Evolutionary conservation across 2,113 vertebrate genomes (phyloP).

Genomic region (Crotophaga sulcirostris): DNA sequence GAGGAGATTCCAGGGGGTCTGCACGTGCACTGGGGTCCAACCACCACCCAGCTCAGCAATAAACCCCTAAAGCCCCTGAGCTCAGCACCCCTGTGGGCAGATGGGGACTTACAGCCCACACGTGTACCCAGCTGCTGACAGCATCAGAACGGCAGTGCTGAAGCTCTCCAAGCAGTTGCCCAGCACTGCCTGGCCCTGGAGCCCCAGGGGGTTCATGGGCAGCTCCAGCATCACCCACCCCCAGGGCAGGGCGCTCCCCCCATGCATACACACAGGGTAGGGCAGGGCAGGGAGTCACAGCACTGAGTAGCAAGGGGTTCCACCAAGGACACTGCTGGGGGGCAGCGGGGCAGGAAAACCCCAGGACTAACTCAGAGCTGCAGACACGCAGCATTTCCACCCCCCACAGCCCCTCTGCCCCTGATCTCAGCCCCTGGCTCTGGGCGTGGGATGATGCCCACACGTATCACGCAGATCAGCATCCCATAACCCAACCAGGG

Average conservation of each 20-base stretch:
- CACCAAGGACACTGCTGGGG: not conserved
- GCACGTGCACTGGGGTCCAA: rapidly evolving
- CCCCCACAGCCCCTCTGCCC: not conserved
- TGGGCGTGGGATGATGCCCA: not conserved
- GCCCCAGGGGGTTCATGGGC: not conserved
- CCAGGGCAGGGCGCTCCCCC: not conserved
- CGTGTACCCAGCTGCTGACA: not conserved
- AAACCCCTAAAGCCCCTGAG: not conserved
- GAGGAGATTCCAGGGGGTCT: not conserved
- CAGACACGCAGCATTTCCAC: not conserved
- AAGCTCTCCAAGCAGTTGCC: not conserved
- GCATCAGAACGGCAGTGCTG: not conserved
- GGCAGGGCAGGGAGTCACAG: not conserved
- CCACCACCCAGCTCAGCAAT: not conserved
- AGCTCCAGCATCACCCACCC: not conserved
- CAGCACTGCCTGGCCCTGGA: not conserved
- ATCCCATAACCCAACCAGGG: not conserved
- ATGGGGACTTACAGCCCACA: not conserved
- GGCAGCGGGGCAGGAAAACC: too few relatives aligned
- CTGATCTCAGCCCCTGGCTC: not conserved
- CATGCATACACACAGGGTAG: rapidly evolving
- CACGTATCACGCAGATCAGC: not conserved
- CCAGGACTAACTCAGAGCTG: too few relatives aligned
- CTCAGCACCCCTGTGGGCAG: rapidly evolving
- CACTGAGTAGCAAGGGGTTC: not conserved